Conservation (phyloP, 2,113 vertebrate species). For the Pluvialis apricaria region DNA sequence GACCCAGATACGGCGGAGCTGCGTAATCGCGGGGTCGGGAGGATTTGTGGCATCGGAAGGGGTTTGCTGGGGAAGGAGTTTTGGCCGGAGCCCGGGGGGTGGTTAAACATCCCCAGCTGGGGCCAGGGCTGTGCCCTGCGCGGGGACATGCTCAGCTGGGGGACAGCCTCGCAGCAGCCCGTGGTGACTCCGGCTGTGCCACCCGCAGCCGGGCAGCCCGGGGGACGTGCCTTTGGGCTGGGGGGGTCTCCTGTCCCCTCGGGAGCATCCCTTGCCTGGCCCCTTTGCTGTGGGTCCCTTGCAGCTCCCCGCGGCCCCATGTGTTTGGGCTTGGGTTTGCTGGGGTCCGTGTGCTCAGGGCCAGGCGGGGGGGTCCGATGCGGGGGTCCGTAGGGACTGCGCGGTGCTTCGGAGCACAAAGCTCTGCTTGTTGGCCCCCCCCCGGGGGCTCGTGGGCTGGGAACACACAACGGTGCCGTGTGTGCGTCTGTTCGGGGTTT, state of each 20-base stretch:
- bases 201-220: background rate
- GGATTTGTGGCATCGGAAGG: background rate
- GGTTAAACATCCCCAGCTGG: background rate
- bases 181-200: background rate
- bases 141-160: background rate
- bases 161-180: background rate
- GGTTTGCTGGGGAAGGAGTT: slow-evolving; percentile 4
- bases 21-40: background rate
- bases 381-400: background rate
- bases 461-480: background rate
- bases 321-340: background rate
- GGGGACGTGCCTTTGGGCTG: rapidly evolving
- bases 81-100: background rate
- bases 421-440: background rate
- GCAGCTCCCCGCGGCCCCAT: background rate
- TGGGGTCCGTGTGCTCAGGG: too few relatives aligned
- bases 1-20: slow-evolving; percentile 40
- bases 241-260: background rate
- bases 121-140: rapidly evolving
- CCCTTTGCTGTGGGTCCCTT: background rate
- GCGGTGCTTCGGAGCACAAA: background rate
- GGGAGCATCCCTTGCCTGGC: rapidly evolving
- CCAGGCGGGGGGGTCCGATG: background rate
- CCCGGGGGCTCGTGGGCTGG: background rate
- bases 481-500: background rate